Base-by-base conservation (phyloP, 2,888 invertebrate species). In the Aplocera efformata region DNA sequence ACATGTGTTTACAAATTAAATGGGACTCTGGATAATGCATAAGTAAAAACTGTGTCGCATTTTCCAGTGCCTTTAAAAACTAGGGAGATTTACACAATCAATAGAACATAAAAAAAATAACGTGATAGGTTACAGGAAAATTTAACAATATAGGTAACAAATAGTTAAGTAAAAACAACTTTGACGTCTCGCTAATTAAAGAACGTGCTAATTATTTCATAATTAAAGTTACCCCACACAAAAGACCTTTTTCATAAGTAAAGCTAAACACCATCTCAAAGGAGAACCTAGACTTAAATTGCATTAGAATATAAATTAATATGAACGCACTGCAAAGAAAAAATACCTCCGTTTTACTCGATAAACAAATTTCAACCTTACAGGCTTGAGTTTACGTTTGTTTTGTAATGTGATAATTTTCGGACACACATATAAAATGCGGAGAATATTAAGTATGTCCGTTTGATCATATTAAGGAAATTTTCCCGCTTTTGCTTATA, bases 301-400 rank as follows among this genome's bases (percentile, higher is more conserved):
- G 82, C 83, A 84, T 84, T 84, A 77, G 74, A 85, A 84, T 84
- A 81, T 80, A 84, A 84, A 85, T 84, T 79, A 81, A 78, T 78
- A 74, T 66, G 74, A 75, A 72, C 67, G 58, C 71, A 79, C 76
- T 76, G 74, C 72, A 38, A 48, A 50, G 67, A 57, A 67, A 67
- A 56, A 56, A 40, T 42, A 44, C 64, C 64, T 62, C 50, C 56
- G 26, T 44, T 53, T 39, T 6, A 27, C 7, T 11, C n/a, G 20
- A 4, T 21, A 21, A 6, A 8, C 17, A 10, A 54, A 29, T 35
- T 11, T 7, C 17, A 25, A 7, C 38, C 32, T 20, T 48, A 28
- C 1, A 0, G 1, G 6, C 1, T 6, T 0, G 3, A 1, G 0
- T 7, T 36, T 52, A 11, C 38, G 48, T 39, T 8, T 7, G 32